phyloP scores from a whole-genome alignment of 2,113 vertebrate species.

The Rattus norvegicus region DNA sequence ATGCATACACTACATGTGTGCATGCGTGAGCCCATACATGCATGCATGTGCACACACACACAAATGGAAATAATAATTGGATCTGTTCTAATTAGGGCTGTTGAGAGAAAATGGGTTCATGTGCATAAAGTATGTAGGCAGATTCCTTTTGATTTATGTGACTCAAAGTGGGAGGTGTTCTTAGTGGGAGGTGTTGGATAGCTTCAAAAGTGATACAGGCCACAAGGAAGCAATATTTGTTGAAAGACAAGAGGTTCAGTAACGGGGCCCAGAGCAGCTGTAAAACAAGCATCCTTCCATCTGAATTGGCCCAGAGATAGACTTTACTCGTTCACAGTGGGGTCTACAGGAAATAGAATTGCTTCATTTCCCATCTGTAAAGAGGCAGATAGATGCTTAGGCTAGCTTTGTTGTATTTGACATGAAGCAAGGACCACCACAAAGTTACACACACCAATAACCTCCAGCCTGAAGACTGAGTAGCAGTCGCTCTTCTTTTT shows the following conservation, averaged over 20 bases:
- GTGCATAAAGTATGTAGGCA: not conserved
- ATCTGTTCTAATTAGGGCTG: not conserved
- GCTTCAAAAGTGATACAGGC: constrained; percentile 17
- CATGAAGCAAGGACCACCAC: constrained; percentile 45
- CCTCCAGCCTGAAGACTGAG: not conserved
- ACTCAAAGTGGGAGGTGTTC: not conserved
- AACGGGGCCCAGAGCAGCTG: not conserved
- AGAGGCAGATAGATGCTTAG: not conserved
- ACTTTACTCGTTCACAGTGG: not conserved
- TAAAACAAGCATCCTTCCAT: constrained; percentile 24
- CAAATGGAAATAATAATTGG: not conserved
- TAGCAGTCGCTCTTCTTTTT: not conserved
- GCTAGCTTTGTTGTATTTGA: constrained; percentile 20
- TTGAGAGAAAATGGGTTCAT: constrained; percentile 21
- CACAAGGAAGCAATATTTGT: not conserved
- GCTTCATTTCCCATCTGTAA: constrained; percentile 44
- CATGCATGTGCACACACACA: no score
- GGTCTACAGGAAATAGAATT: not conserved
- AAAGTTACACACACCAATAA: not conserved
- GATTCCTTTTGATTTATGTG: not conserved
- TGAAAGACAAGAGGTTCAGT: constrained; percentile 40
- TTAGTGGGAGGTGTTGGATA: constrained; percentile 11
- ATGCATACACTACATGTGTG: not conserved
- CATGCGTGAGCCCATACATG: not conserved
- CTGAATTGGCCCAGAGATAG: not conserved